phyloP scores from a whole-genome alignment of 2,888 invertebrate species.

The Drosophila falleni region DNA sequence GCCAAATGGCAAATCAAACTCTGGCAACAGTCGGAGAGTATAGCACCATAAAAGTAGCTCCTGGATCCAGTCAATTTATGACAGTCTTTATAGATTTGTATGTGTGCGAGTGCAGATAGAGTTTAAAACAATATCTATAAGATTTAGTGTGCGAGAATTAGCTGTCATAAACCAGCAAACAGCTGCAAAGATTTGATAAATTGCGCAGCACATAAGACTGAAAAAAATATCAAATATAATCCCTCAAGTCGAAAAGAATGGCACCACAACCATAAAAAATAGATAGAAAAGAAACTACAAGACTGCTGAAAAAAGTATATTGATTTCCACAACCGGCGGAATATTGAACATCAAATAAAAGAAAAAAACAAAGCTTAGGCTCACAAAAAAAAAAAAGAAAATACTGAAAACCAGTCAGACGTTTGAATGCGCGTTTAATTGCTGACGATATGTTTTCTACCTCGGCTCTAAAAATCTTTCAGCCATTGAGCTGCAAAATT shows the following conservation, averaged over 20 bases:
- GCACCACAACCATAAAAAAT: not conserved
- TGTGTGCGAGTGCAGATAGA: slow-evolving; percentile 28
- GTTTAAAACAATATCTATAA: slow-evolving; percentile 62
- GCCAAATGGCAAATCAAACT: slow-evolving; percentile 72
- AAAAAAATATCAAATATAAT: slow-evolving; percentile 52
- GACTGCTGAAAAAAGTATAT: not conserved
- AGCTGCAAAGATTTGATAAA: slow-evolving; percentile 74
- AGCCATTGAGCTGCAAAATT: slow-evolving; percentile 69
- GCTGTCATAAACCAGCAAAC: slow-evolving; percentile 75
- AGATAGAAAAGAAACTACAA: not conserved
- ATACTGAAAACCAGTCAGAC: slow-evolving; percentile 54
- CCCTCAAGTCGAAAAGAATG: not conserved
- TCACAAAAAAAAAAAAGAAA: slow-evolving; percentile 2
- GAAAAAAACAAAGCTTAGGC: not conserved
- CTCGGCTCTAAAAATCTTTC: slow-evolving; percentile 10
- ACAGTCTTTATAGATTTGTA: slow-evolving; percentile 20
- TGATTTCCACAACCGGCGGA: not conserved
- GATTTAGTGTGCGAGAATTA: slow-evolving; percentile 59
- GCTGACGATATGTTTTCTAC: slow-evolving; percentile 76
- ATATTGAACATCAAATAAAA: not conserved
- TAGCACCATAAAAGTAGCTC: slow-evolving; percentile 8
- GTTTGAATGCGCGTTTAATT: slow-evolving; percentile 78
- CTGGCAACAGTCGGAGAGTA: slow-evolving; percentile 53
- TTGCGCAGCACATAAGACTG: slow-evolving; percentile 52
- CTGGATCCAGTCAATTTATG: slow-evolving; percentile 34